These are phyloP conservation scores for Drosophila histrio DNA, from an alignment of 2,888 invertebrate species.

Conservation along the genomic window DNA sequence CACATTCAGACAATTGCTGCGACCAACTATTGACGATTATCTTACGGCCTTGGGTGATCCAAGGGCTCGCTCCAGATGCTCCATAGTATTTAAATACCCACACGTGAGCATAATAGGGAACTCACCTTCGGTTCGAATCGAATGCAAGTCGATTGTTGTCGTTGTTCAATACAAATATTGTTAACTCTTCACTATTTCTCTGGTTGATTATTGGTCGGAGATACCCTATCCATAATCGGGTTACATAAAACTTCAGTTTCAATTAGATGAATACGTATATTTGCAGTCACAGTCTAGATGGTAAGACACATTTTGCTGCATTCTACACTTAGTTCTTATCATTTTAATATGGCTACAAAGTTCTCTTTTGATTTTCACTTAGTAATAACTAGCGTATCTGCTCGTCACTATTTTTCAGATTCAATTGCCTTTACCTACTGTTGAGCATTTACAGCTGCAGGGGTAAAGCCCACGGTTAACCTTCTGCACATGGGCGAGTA, in stretches of 20 bases:
- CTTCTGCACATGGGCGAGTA: slow-evolving; percentile 45
- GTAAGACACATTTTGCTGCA: no score
- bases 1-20: slow-evolving; percentile 24
- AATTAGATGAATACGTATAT: neutral
- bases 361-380: neutral
- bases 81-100: slow-evolving; percentile 41
- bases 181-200: slow-evolving; percentile 2
- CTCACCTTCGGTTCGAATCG: slow-evolving; percentile 49
- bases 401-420: neutral
- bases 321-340: no score
- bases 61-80: slow-evolving; percentile 55
- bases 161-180: slow-evolving; percentile 31
- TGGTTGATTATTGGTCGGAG: slow-evolving; percentile 3
- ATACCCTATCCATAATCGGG: slow-evolving; percentile 7
- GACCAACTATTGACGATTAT: slow-evolving; percentile 9
- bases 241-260: neutral
- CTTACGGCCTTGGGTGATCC: slow-evolving; percentile 29
- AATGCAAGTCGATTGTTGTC: slow-evolving; percentile 54
- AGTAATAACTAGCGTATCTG: slow-evolving; percentile 5
- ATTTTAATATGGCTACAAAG: neutral
- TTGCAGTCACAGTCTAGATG: no score
- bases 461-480: slow-evolving; percentile 48
- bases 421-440: neutral
- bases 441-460: slow-evolving; percentile 26
- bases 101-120: slow-evolving; percentile 42